Conservation (phyloP, 2,888 invertebrate genomes). For the Harmothoe impar region DNA sequence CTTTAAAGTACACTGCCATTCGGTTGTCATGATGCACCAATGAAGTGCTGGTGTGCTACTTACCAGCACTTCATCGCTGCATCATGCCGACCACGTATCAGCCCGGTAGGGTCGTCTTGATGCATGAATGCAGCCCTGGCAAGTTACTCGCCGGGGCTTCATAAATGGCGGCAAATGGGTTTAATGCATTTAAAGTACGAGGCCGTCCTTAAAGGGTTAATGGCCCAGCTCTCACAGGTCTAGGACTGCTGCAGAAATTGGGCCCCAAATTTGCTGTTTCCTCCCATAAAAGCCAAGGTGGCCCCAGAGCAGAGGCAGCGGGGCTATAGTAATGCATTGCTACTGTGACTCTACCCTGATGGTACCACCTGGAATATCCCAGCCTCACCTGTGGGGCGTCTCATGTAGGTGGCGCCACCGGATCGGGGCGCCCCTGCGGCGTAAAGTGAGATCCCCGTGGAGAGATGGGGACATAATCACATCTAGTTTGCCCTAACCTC, state of each 20-base stretch:
- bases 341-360: constrained; percentile 1
- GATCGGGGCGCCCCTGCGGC: background rate
- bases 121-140: no score
- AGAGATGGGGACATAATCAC: constrained; percentile 6
- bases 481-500: background rate
- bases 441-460: constrained; percentile 32
- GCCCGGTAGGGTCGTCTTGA: no score
- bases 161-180: no score
- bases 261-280: background rate
- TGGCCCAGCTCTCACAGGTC: background rate
- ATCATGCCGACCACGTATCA: no score
- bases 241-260: constrained; percentile 10
- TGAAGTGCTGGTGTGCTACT: no score
- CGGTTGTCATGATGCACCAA: no score
- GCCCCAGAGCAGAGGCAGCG: no score
- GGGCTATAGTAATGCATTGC: no score
- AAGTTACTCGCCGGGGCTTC: no score
- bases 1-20: no score
- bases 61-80: no score
- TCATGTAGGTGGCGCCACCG: background rate
- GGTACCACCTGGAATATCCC: constrained; percentile 9
- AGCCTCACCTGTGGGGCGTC: constrained; percentile 20
- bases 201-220: background rate
- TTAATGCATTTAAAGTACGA: background rate
- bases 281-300: background rate